Evolutionary conservation across 2,797 vertebrate genomes (phyloP), one percentile per base, ranked within the genome.

Genomic region (Falco columbarius): DNA sequence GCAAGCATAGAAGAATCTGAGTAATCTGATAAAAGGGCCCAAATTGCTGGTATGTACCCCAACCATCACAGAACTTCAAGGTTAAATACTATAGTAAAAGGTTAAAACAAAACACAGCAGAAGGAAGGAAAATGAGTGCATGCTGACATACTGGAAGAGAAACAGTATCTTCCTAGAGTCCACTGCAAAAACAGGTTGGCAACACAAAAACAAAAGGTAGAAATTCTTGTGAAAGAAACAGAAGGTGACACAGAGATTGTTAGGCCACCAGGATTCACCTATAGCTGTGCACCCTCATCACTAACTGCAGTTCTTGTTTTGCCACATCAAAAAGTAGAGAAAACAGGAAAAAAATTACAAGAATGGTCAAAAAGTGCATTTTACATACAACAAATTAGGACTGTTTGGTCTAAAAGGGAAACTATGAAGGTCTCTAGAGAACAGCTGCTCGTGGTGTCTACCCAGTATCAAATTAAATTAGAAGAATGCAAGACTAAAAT

Each of bases 51-150:
- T 74, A 73, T 4, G 15, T 80, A 89, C 44, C 85, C 75, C 87
- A 90, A 74, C 54, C 18, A 2, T 7, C 73, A 46, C 56, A 72
- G 72, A 93, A 89, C 36, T 77, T 75, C 88, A 89, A 80, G 85
- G 86, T 90, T 92, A 84, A 95, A 77, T 46, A 38, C 76, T 49
- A 7, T 72, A 82, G 58, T 30, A 84, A 58, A 84, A 82, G 51
- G 67, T 38, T 88, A 12, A 51, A 81, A 81, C 51, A 77, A 87
- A 89, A 49, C 44, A 32, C 30, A 83, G 61, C 68, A 91, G 76
- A 92, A 65, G 18, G 63, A 76, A 65, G 19, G 36, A 40, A 73
- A 77, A 88, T 8, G 47, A 88, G 54, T 23, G 4, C 75, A 74
- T 3, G 1, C 26, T 30, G 46, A 82, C 22, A 40, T 3, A 32